These are phyloP conservation scores for Miopithecus talapoin DNA, from an alignment of 2,797 vertebrate genomes.

Conservation along the genomic window DNA sequence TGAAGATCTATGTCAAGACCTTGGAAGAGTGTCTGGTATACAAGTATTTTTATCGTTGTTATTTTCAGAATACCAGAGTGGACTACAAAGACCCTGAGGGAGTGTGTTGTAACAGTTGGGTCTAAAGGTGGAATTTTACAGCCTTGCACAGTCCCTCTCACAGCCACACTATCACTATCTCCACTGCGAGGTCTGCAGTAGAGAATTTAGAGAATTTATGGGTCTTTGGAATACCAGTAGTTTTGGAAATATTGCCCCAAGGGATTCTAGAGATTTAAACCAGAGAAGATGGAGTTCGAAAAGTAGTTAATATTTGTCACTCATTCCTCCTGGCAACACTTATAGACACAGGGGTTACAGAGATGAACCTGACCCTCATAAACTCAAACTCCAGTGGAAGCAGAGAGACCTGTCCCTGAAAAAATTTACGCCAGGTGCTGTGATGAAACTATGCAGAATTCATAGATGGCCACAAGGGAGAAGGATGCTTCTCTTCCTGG, in stretches of 20 bases:
- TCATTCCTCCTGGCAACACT: neutral
- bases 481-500: neutral
- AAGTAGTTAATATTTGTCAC: neutral
- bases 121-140: neutral
- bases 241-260: neutral
- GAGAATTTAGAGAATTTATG: neutral
- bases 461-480: neutral
- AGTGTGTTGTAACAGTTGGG: neutral
- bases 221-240: neutral
- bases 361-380: neutral
- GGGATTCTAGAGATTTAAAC: neutral
- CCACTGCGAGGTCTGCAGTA: neutral
- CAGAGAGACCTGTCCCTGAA: neutral
- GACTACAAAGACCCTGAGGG: neutral
- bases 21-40: neutral
- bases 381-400: neutral
- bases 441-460: neutral
- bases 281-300: neutral
- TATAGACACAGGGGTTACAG: neutral
- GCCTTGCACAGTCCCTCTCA: neutral
- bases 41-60: neutral
- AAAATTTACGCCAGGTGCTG: neutral
- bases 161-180: neutral
- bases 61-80: neutral
- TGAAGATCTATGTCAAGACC: neutral